Percentiles rank a stretch among this genome's conserved stretches.
Conservation (phyloP, 2,113 vertebrate species). For the Melanostigma gelatinosum region DNA sequence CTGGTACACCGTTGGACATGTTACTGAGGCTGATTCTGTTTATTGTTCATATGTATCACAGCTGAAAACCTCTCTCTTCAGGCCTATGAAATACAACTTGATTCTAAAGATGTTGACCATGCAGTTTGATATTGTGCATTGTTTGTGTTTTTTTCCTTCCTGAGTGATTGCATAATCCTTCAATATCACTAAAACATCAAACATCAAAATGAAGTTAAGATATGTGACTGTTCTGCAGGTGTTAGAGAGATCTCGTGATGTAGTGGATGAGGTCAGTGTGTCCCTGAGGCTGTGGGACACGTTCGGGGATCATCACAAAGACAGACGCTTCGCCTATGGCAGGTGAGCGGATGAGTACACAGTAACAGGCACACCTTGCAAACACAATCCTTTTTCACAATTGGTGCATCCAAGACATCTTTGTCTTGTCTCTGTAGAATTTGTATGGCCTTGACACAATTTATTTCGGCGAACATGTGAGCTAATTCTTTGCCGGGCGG, state of each 20-base stretch:
- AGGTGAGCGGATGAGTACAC: conserved; percentile 74
- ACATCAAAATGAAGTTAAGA: conserved; percentile 3
- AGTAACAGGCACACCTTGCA: conserved; percentile 22
- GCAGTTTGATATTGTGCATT: conserved; percentile 1
- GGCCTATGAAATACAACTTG: background rate
- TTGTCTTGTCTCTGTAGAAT: conserved; percentile 11
- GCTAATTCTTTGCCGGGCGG: background rate
- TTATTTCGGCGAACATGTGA: conserved; percentile 6
- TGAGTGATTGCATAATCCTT: conserved; percentile 19
- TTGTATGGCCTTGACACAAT: conserved; percentile 39
- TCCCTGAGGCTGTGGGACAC: conserved; percentile 89
- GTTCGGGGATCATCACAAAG: conserved; percentile 91
- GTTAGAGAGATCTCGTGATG: conserved; percentile 87
- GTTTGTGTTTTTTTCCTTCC: background rate
- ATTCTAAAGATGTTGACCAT: conserved; percentile 5
- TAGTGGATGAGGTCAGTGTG: conserved; percentile 89
- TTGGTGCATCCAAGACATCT: conserved; percentile 32
- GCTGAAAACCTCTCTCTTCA: background rate
- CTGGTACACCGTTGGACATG: conserved; percentile 13
- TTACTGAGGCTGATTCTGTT: background rate
- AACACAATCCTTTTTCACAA: conserved; percentile 21
- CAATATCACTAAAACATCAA: conserved; percentile 23
- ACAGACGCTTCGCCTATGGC: conserved; percentile 88
- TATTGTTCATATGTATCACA: background rate
- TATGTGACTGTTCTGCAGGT: conserved; percentile 78